Conservation (phyloP, 2,888 invertebrate genomes). For the Gisinianus flammeolus region DNA sequence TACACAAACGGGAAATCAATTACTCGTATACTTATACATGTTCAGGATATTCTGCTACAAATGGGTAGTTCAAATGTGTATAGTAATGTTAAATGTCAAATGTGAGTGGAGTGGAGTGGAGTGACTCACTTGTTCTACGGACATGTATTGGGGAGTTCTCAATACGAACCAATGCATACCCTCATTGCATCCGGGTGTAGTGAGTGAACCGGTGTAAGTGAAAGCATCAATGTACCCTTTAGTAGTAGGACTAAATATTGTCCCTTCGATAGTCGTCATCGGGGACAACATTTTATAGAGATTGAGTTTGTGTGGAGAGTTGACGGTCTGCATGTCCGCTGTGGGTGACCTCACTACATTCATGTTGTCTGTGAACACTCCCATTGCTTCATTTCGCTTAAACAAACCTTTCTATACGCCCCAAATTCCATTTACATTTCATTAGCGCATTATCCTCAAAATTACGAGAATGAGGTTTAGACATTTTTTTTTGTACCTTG, state of each 20-base stretch:
- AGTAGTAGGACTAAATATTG: too few species aligned
- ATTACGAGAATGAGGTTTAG: too few species aligned
- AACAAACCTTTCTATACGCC: too few species aligned
- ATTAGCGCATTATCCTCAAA: too few species aligned
- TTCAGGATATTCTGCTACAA: too few species aligned
- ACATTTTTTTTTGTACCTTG: too few species aligned
- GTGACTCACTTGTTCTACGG: neutral
- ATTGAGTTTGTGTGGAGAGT: neutral
- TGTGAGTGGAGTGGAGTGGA: too few species aligned
- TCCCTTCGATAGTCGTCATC: neutral
- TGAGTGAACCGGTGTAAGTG: neutral
- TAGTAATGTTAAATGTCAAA: too few species aligned
- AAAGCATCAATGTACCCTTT: neutral
- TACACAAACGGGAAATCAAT: too few species aligned
- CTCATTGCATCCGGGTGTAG: conserved; percentile 8
- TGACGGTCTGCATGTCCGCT: neutral
- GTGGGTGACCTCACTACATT: neutral
- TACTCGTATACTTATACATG: too few species aligned
- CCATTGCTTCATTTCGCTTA: neutral
- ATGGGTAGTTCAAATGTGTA: too few species aligned
- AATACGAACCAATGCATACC: conserved; percentile 20
- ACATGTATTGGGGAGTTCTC: neutral
- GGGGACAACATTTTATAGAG: neutral
- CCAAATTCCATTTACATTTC: too few species aligned
- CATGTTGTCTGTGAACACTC: neutral